Evolutionary conservation across 1,140 invertebrate species (phyloP), one percentile per base, ranked within the genome.

Genomic region (Sycophaga agraensis): DNA sequence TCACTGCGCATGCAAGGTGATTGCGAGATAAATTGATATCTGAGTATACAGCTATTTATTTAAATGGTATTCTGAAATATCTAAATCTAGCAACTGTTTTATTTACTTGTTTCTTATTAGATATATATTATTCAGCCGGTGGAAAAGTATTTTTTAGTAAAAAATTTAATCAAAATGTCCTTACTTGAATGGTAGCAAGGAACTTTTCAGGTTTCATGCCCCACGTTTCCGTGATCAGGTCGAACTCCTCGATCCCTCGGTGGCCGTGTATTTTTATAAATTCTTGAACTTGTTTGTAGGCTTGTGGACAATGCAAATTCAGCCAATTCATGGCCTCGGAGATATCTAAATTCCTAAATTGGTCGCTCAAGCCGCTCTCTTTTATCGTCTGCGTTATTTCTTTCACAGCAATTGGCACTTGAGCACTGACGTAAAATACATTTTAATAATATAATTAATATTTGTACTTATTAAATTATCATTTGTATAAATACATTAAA

Each of bases 191-290:
- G 4, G 85, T 83, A 35, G 73, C 75, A 56, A 91, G 84, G 9
- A 91, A 76, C 39, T 82, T 79, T 35, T 83, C 75, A 1, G 87
- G 86, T 40, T 88, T 83, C 57, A 86, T 76, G 7, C 73, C 75
- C 91, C 91, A 92, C 2, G 89, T 85, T 62, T 86, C 84, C 3
- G 84, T 82, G 2, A 73, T 71, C 1, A 91, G 70, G 68, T 92
- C 90, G 68, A 91, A 84, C 87, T 94, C 92, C 76, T 86, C 85
- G 26, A 90, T 78, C 65, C 85, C 84, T 64, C 91, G 82, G 74
- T 93, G 88, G 1, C 90, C 91, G 70, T 92, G 88, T 61, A 82
- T 78, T n/a, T 84, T 65, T n/a, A 92, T 73, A 70, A 93, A 91
- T 4, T 76, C 64, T 2, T 80, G 65, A 26, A 89, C 83, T 43